Evolutionary conservation across 2,888 invertebrate genomes (phyloP), one percentile per base, ranked within the genome.

Genomic region (Chorisops tibialis): DNA sequence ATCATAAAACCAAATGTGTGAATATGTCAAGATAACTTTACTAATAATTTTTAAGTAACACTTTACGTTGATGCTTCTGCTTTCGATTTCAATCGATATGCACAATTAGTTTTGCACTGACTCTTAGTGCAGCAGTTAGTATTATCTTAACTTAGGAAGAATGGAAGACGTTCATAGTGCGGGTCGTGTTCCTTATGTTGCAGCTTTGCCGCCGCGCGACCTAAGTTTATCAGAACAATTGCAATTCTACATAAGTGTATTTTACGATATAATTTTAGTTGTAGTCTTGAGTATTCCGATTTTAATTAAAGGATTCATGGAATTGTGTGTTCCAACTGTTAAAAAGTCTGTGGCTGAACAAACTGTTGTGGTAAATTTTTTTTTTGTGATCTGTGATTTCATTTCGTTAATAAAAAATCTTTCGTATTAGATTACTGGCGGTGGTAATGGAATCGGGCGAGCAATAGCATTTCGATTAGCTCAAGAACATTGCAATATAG

Each of bases 361-460:
- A 52, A 61, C 58, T 16, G 65, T 48, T n/a, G 21, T 65, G 12
- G 65, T 63, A 59, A 47, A 12, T 49, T 49, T 30, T 9, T 1
- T 7, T 30, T 30, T 2, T 7, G 9, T 2, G 9, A 30, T 5
- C n/a, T n/a, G 1, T 30, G 7, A 30, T 30, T 30, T 30, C 2
- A 30, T 30, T 30, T 30, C 9, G 9, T 30, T 30, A 30, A 1
- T 30, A 30, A 30, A 30, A 30, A 7, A 30, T 2, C n/a, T n/a
- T n/a, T 30, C 9, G 30, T 30, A n/a, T n/a, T 54, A 80, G 79
- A 75, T 80, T 38, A 80, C 80, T 16, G 80, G 80, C 22, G 79
- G 78, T 59, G 80, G 77, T 61, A 76, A 79, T 65, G 80, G 80
- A 22, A 72, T 80, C 63, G 80, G 80, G 4, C 74, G 79, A 43